phyloP scores from a whole-genome alignment of 1,140 invertebrate species.

The Asbolus verrucosus region DNA sequence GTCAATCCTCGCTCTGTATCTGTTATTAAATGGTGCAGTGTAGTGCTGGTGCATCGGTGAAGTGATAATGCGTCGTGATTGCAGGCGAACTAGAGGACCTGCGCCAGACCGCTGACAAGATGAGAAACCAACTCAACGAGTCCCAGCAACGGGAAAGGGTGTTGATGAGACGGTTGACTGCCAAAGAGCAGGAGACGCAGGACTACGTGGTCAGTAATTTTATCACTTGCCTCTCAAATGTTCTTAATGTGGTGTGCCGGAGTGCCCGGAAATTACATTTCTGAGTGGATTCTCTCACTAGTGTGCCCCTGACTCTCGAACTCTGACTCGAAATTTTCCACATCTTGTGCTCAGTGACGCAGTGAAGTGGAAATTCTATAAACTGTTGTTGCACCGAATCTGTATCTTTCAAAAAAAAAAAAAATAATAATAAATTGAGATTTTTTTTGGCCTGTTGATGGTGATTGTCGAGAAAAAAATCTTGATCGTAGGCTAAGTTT shows the following conservation, averaged over 20 bases:
- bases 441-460: too few species aligned
- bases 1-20: slow-evolving; percentile 23
- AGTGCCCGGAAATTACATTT: slow-evolving; percentile 7
- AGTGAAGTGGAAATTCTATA: slow-evolving; percentile 17
- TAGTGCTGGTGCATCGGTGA: slow-evolving; percentile 51
- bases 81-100: slow-evolving; percentile 80
- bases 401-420: too few species aligned
- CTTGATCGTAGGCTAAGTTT: too few species aligned
- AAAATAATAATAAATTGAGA: too few species aligned
- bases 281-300: slow-evolving; percentile 29
- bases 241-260: slow-evolving; percentile 48
- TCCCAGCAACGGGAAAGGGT: slow-evolving; percentile 91
- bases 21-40: slow-evolving; percentile 61
- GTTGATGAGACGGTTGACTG: slow-evolving; percentile 88
- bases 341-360: too few species aligned
- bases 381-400: too few species aligned
- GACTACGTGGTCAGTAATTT: slow-evolving; percentile 88
- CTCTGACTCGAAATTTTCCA: too few species aligned
- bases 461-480: too few species aligned
- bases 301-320: not conserved
- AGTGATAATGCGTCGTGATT: slow-evolving; percentile 63
- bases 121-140: slow-evolving; percentile 85
- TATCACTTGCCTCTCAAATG: slow-evolving; percentile 53
- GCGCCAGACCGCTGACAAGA: slow-evolving; percentile 84
- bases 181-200: slow-evolving; percentile 97